Evolutionary conservation across 1,140 invertebrate genomes (phyloP), one percentile per base, ranked within the genome.

Genomic region (Brachionus manjavacas): DNA sequence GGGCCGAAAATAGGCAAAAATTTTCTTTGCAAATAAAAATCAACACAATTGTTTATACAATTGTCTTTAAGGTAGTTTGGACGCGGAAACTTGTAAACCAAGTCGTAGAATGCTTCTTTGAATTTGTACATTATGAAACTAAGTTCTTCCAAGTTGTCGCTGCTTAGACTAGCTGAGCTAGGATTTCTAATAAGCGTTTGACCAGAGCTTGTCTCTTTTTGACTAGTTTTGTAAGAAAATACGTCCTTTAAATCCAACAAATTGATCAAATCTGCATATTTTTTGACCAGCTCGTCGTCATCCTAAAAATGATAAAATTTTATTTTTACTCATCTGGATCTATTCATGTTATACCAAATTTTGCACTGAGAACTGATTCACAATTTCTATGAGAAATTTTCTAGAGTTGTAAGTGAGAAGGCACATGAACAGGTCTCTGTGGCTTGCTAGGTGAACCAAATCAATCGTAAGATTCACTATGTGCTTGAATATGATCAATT

Each of bases 311-410:
- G 6, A 39, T 2, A 78, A n/a, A 23, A n/a, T 60, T 60, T 0
- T 2, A 25, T 60, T 35, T 4, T 20, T 55, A 14, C 14, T 46
- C 14, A 14, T 46, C 14, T 14, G 11, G 14, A 46, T 46, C 43
- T 46, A 35, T 46, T 46, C 14, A 0, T n/a, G 14, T 0, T n/a
- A 12, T 60, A 80, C 78, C 23, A 81, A 81, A 14, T 23, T 81
- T 81, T 81, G 49, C 1, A 41, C 12, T 14, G 79, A 81, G 64
- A 81, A 68, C 46, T 81, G 79, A 16, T 81, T 68, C 7, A 81
- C 52, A 64, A 81, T 81, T 81, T 81, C 52, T 16, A 81, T 81
- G 8, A 81, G 20, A 81, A 81, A 81, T 64, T 35, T 81, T 81
- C 79, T 60, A 16, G 79, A 81, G 9, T 81, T 81, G n/a, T 43